Evolutionary conservation across 2,888 invertebrate species (phyloP), one percentile per base, ranked within the genome.

Genomic region (Stenoptilia bipunctidactyla): DNA sequence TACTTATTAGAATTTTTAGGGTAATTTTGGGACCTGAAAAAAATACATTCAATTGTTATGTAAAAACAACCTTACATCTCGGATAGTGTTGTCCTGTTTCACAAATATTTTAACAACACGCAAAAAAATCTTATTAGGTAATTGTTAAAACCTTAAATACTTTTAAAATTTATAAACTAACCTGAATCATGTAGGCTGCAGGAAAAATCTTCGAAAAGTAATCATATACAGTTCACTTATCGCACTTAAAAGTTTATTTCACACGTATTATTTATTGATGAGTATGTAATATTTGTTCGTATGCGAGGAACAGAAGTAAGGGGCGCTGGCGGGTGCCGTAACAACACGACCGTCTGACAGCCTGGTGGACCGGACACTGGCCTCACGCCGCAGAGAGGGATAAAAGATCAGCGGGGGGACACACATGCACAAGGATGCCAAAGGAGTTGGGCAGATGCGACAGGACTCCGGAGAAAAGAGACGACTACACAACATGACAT

Each of bases 381-480:
- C 69, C 76, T 69, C 67, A 51, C 60, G 58, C 53, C 66, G 55
- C 53, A 75, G 80, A 79, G 79, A 68, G 74, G 77, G 80, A 80
- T 73, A 66, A 72, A 80, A 79, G 79, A 83, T 79, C 61, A 55
- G 76, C 72, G 77, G 75, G 72, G 64, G 58, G 62, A 67, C 68
- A 72, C 68, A 68, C 68, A 70, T 58, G 67, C 73, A 72, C 76
- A 82, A 82, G 82, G 82, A 82, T 77, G 69, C 75, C 70, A 73
- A 79, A 80, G 82, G 80, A 77, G 71, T 68, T 59, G 63, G 71
- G 70, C 77, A 79, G 76, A 80, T 72, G 79, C 77, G 77, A 77
- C 82, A 80, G 80, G 80, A 83, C 79, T 72, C 71, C 63, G 79
- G 68, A 72, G 82, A 82, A 83, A 83, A 82, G 83, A 83, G 83